A percentile compares a stretch with the other conserved stretches of the same genome.
Conservation (phyloP, 2,888 invertebrate species). For the Gasteruption jaculator region DNA sequence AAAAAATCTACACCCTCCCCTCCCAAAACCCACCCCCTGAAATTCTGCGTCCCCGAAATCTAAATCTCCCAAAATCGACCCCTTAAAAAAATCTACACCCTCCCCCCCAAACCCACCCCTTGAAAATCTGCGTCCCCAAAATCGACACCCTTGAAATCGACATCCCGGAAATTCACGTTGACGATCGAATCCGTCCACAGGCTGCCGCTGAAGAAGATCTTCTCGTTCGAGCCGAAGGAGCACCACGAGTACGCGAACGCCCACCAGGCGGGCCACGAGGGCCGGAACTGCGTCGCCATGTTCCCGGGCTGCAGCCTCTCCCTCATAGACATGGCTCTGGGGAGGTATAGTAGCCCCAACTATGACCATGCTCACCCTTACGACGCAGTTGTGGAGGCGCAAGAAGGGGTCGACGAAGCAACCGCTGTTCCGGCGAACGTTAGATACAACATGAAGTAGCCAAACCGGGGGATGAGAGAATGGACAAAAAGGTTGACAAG, state of each 20-base stretch:
- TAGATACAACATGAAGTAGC: slow-evolving; percentile 40
- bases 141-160: no score
- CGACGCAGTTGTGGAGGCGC: slow-evolving; percentile 16
- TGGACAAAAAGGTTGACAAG: slow-evolving; percentile 7
- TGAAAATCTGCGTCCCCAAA: no score
- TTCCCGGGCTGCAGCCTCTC: slow-evolving; percentile 67
- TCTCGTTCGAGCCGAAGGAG: slow-evolving; percentile 62
- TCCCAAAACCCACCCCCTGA: no score
- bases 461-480: no score
- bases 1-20: no score
- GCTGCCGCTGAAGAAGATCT: slow-evolving; percentile 62
- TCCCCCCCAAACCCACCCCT: no score
- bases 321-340: slow-evolving; percentile 67
- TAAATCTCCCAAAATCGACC: no score
- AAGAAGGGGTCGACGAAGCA: background rate
- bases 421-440: slow-evolving; percentile 6
- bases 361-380: slow-evolving; percentile 18
- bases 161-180: slow-evolving; percentile 2
- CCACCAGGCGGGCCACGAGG: slow-evolving; percentile 54
- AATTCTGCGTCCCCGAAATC: no score
- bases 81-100: no score
- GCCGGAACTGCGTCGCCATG: slow-evolving; percentile 55
- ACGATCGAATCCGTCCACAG: slow-evolving; percentile 47
- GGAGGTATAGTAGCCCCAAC: slow-evolving; percentile 45
- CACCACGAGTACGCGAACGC: slow-evolving; percentile 66